Evolutionary conservation across 2,888 invertebrate genomes (phyloP), one percentile per base, ranked within the genome.

Genomic region (Cantharis rustica): DNA sequence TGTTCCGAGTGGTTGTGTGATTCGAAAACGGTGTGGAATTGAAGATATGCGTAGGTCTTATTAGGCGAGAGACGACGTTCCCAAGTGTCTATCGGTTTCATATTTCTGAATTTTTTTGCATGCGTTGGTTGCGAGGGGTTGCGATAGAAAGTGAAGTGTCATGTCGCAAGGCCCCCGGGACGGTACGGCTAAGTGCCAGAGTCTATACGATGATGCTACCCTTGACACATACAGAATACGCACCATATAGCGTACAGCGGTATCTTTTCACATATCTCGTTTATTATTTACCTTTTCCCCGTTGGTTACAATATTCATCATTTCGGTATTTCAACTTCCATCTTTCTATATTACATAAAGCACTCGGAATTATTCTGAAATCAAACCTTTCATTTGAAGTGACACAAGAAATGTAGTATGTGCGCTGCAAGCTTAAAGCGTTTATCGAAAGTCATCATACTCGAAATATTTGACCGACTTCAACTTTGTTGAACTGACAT

Each of bases 61-160:
- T 82, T 82, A 82, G 78, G 71, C 75, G 69, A 66, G 16, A 61
- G 72, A 71, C 47, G 66, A 62, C 72, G 79, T 79, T 81, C 80
- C 81, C 77, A 75, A 61, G 71, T 74, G 71, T 71, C 71, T 81
- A 82, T 83, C 82, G 84, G 85, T 86, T 86, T 87, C 86, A 84
- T 84, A 86, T 87, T 86, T 86, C 85, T 83, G 85, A 82, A 84
- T 84, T 86, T 76, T 85, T 86, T 86, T 85, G 85, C 86, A 85
- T 86, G 84, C 82, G 82, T 80, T 79, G 69, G 82, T 79, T 82
- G 81, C 82, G 81, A 79, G 79, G 82, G 79, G 79, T 76, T 69
- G 64, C 83, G 83, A 79, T 79, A 80, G 80, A 87, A 87, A 88
- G 87, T 88, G 87, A 86, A 87, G 88, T 88, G 87, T 88, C 88